These are phyloP conservation scores for Todiramphus chloris DNA, from an alignment of 2,113 vertebrate species.

Conservation along the genomic window DNA sequence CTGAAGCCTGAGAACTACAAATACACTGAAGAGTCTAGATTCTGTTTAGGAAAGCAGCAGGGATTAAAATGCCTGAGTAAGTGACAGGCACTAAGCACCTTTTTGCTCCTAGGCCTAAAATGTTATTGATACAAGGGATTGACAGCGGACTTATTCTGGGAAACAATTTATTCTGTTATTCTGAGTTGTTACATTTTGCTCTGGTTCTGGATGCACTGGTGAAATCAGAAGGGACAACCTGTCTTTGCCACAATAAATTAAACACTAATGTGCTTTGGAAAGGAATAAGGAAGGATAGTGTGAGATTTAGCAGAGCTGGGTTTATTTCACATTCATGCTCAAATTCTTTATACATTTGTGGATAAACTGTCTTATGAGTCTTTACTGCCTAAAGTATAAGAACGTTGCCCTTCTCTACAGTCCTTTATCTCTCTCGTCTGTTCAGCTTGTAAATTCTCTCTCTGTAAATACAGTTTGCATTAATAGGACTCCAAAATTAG, in stretches of 20 bases:
- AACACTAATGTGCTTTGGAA: not conserved
- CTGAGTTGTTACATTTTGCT: not conserved
- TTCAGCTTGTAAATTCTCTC: not conserved
- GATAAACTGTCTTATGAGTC: not conserved
- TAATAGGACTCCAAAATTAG: not conserved
- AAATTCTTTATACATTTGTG: not conserved
- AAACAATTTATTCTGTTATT: not conserved
- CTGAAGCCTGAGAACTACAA: not conserved
- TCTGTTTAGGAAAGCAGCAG: not conserved
- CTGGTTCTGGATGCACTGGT: not conserved
- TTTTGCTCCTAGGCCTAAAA: not conserved
- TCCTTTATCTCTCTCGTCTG: not conserved
- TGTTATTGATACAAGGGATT: not conserved
- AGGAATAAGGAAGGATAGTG: not conserved
- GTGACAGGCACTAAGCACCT: not conserved
- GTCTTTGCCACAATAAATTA: not conserved
- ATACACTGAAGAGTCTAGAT: not conserved
- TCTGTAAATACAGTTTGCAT: not conserved
- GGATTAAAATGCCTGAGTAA: not conserved
- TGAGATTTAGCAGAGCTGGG: not conserved
- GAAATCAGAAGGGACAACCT: not conserved
- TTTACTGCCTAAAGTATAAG: not conserved
- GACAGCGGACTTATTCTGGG: not conserved
- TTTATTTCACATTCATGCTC: not conserved
- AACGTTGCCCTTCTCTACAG: not conserved